These are phyloP conservation scores for Pao palembangensis DNA, from an alignment of 2,113 vertebrate genomes.

Conservation along the genomic window DNA sequence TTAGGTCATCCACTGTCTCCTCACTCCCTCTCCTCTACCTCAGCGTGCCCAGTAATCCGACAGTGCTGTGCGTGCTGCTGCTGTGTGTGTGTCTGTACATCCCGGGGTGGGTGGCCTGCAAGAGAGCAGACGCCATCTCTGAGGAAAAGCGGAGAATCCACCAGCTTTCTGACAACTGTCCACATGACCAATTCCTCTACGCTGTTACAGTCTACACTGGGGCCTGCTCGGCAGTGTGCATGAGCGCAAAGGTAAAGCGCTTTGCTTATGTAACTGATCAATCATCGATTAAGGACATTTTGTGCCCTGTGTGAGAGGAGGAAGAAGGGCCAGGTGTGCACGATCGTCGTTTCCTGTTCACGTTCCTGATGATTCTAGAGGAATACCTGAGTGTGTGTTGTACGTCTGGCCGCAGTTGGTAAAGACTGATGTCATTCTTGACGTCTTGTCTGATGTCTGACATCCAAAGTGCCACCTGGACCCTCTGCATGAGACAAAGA, in stretches of 20 bases:
- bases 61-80: constrained; percentile 54
- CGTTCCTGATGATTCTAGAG: not conserved
- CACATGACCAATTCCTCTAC: constrained; percentile 64
- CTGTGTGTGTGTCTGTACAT: constrained; percentile 60
- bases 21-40: constrained; percentile 2
- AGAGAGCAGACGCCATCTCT: constrained; percentile 42
- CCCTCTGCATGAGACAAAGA: not conserved
- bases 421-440: constrained; percentile 1
- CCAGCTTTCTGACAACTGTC: constrained; percentile 70
- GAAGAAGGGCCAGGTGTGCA: too few relatives aligned
- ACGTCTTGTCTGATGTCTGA: not conserved
- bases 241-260: constrained; percentile 76
- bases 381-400: constrained; percentile 9
- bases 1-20: not conserved
- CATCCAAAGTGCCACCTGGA: constrained; percentile 12
- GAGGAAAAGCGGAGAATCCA: constrained; percentile 54
- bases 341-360: too few relatives aligned
- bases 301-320: too few relatives aligned
- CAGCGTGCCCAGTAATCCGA: constrained; percentile 65
- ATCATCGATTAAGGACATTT: not conserved
- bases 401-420: constrained; percentile 8
- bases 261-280: not conserved
- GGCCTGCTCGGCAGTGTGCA: constrained; percentile 67
- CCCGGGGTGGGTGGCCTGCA: constrained; percentile 45
- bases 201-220: constrained; percentile 77